These are phyloP conservation scores for Oreochromis niloticus DNA, from an alignment of 2,113 vertebrate genomes.

Conservation along the genomic window DNA sequence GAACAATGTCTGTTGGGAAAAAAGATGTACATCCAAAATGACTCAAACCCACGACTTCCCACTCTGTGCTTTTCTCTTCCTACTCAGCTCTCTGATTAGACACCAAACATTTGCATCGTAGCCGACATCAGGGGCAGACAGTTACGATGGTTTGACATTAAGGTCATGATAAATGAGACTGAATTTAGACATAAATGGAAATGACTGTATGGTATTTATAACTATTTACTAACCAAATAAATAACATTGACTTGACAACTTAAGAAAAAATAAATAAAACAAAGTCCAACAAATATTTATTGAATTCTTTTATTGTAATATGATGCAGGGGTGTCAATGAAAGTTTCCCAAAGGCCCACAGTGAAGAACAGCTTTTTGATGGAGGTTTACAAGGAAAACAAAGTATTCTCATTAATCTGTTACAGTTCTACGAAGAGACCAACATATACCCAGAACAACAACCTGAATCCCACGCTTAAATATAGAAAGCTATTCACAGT, in stretches of 20 bases:
- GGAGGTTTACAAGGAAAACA: background rate
- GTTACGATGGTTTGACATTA: background rate
- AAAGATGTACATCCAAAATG: background rate
- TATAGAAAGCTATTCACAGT: background rate
- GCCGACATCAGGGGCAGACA: background rate
- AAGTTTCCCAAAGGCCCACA: background rate
- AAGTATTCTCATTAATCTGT: background rate
- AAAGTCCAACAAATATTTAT: background rate
- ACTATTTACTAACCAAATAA: rapidly evolving
- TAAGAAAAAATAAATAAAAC: background rate
- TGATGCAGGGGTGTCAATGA: background rate
- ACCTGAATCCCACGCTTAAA: background rate
- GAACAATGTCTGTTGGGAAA: background rate
- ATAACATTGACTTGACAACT: no score
- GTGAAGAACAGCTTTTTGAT: background rate
- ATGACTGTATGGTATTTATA: background rate
- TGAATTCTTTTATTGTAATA: background rate
- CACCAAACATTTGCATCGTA: background rate
- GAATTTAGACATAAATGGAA: background rate
- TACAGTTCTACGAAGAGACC: background rate
- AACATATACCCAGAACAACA: background rate
- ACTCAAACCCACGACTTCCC: background rate
- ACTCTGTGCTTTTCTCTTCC: background rate
- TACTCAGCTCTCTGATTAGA: background rate
- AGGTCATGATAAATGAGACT: background rate